Evolutionary conservation across 2,888 invertebrate species (phyloP), one percentile per base, ranked within the genome.

Genomic region (Frankliniella fusca): DNA sequence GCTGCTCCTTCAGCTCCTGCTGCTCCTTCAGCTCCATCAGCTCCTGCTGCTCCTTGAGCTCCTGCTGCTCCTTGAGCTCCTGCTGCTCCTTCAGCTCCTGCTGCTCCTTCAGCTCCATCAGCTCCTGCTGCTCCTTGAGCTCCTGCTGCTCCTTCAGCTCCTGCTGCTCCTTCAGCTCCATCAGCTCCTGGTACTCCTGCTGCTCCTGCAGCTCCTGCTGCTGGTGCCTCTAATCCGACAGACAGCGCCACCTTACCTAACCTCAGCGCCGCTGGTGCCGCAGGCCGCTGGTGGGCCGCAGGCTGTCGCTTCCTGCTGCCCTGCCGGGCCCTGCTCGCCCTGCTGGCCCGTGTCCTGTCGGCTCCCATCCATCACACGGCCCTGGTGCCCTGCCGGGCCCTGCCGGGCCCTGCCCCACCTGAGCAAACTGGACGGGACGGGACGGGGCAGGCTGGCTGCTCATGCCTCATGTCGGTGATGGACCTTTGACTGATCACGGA

Each of bases 361-460:
- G 18, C 23, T n/a, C 70, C 70, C 70, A 76, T 76, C 70, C 70
- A 76, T 76, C 70, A 76, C 70, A 3, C 8, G 23, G 27, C 38
- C 38, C 38, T 18, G 54, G 15, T 1, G 54, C 54, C 12, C 50
- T 50, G 50, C 50, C 12, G 10, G 54, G 54, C 54, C 18, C 54
- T 54, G 18, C n/a, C n/a, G 15, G 5, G 70, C 70, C 10, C 10
- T 12, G 27, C 27, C 12, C 70, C 70, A 76, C 70, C 70, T 76
- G 70, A 76, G 70, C 70, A 76, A 76, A 76, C 70, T 23, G 70
- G 70, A 76, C 70, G 70, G 23, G 70, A n/a, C n/a, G n/a, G n/a
- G 38, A 38, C 38, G 38, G 38, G 38, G 38, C 38, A 38, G 38
- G 5, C 38, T 38, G 38, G 38, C 61, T 20, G 61, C 61, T 20